Evolutionary conservation across 2,797 vertebrate genomes (phyloP).

Genomic region (Gallirallus australis): DNA sequence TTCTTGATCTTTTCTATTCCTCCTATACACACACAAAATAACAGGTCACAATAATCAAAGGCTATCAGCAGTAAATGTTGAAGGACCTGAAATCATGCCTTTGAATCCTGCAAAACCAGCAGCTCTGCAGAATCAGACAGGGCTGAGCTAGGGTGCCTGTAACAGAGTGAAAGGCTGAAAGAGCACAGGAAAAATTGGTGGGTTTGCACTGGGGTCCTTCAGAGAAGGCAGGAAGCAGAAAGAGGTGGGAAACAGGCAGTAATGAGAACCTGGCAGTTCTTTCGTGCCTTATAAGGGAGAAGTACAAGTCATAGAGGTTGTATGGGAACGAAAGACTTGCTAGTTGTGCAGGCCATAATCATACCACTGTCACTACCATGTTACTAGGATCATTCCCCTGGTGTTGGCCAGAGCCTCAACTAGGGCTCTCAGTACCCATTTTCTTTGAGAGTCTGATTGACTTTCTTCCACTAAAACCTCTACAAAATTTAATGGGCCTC

Average conservation of each 20-base stretch:
- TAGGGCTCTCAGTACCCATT: not conserved
- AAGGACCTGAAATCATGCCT: not conserved
- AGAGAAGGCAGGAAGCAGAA: not conserved
- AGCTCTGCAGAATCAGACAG: not conserved
- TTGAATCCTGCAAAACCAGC: not conserved
- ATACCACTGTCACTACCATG: accelerated
- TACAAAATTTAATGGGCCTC: not conserved
- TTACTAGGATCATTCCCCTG: not conserved
- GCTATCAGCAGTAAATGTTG: not conserved
- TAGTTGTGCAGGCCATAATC: not conserved
- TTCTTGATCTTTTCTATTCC: not conserved
- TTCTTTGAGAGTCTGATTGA: not conserved
- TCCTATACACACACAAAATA: not conserved
- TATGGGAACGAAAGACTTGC: not conserved
- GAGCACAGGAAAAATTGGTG: not conserved
- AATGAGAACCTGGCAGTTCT: not conserved
- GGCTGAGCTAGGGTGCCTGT: not conserved
- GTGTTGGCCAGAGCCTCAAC: not conserved
- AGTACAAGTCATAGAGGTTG: not conserved
- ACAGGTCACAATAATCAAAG: not conserved
- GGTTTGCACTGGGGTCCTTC: not conserved
- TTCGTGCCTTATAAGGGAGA: not conserved
- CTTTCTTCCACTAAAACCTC: not conserved
- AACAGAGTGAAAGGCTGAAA: not conserved
- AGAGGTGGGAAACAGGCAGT: not conserved